A percentile compares a stretch with the other conserved stretches of the same genome.
These are phyloP conservation scores for Hanleya hanleyi DNA, from an alignment of 2,888 invertebrate species.

Conservation along the genomic window DNA sequence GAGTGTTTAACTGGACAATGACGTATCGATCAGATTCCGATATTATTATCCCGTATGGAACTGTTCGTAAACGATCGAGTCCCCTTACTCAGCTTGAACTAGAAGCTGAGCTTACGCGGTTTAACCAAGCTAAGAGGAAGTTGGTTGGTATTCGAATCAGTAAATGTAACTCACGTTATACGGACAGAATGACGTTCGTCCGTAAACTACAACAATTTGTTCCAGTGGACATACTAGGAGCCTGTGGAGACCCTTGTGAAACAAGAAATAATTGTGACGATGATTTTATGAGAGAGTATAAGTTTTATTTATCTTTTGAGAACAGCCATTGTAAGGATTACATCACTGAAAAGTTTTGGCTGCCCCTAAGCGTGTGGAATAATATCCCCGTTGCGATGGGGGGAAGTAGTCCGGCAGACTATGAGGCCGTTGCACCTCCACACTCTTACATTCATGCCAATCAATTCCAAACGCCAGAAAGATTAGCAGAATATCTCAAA, in stretches of 20 bases:
- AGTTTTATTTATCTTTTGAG: not conserved
- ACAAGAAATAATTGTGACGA: not conserved
- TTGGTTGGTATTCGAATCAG: not conserved
- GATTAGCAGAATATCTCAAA: slow-evolving; percentile 1
- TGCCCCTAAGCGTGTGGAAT: not conserved
- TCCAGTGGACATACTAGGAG: not conserved
- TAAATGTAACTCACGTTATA: not conserved
- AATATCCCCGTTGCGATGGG: slow-evolving; percentile 2
- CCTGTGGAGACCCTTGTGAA: not conserved
- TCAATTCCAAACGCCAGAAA: not conserved
- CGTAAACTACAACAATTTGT: not conserved
- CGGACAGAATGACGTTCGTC: not conserved
- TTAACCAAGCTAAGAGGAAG: not conserved
- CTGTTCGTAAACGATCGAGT: not conserved
- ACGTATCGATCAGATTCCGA: not conserved
- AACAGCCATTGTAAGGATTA: slow-evolving; percentile 5
- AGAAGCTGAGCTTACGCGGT: not conserved
- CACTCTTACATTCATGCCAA: not conserved
- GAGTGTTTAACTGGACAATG: not conserved
- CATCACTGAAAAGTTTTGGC: slow-evolving; percentile 9
- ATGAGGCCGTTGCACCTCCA: not conserved
- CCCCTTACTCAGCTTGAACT: not conserved
- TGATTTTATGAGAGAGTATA: not conserved
- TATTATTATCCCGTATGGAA: not conserved
- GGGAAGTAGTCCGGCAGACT: not conserved